Percentiles rank a stretch among this genome's conserved stretches.
phyloP scores from a whole-genome alignment of 2,113 vertebrate species.

The Eublepharis macularius region DNA sequence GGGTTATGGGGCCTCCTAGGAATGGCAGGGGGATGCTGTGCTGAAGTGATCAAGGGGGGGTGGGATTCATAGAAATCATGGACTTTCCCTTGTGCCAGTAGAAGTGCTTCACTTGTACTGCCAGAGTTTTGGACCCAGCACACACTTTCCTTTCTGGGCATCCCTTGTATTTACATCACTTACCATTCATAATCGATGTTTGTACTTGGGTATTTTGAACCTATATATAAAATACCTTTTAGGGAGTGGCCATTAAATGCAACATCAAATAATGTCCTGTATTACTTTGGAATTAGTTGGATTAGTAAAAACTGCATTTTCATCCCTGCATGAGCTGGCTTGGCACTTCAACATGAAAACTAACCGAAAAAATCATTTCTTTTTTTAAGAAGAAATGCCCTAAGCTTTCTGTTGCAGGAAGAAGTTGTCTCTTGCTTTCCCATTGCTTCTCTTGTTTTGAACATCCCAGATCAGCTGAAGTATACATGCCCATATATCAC shows the following conservation, averaged over 20 bases:
- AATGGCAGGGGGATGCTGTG: too few relatives aligned
- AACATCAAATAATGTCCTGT: not conserved
- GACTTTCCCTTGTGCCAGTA: too few relatives aligned
- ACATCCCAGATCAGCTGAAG: not conserved
- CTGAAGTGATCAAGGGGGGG: too few relatives aligned
- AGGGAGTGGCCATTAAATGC: not conserved
- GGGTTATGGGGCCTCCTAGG: too few relatives aligned
- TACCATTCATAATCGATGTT: not conserved
- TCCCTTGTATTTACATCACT: not conserved
- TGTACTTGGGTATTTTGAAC: not conserved
- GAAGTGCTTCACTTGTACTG: too few relatives aligned
- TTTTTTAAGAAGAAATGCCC: slow-evolving; percentile 8
- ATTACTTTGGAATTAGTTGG: not conserved
- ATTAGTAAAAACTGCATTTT: not conserved
- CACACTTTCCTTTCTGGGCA: not conserved
- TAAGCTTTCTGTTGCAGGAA: not conserved
- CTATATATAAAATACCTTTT: not conserved
- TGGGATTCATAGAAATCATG: too few relatives aligned
- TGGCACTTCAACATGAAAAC: not conserved
- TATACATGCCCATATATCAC: not conserved
- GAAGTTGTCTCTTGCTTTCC: not conserved
- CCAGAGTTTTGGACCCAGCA: too few relatives aligned
- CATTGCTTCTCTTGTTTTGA: not conserved
- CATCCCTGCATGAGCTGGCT: not conserved
- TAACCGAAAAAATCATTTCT: not conserved